These are phyloP conservation scores for Vombatus ursinus DNA, from an alignment of 2,113 vertebrate genomes.

Conservation along the genomic window DNA sequence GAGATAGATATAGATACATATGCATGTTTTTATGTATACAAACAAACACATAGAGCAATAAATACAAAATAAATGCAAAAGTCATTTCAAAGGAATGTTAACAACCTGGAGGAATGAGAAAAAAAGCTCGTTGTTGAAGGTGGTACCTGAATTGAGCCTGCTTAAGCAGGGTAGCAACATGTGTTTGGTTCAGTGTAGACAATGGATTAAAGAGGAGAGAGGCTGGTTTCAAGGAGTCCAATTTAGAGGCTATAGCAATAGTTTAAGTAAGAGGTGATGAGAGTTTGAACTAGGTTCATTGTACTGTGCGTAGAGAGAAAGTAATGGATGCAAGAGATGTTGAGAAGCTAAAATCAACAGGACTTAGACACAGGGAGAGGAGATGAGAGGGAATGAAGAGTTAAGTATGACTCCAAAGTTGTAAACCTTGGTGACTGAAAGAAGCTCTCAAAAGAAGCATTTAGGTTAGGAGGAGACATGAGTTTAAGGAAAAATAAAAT, in stretches of 20 bases:
- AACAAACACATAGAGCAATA: background rate
- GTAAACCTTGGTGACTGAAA: background rate
- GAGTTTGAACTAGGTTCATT: background rate
- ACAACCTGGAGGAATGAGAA: background rate
- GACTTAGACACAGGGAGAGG: background rate
- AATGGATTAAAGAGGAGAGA: background rate
- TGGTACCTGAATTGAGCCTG: background rate
- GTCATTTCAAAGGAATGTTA: background rate
- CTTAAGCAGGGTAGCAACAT: background rate
- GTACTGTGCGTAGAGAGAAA: background rate
- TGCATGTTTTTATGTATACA: background rate
- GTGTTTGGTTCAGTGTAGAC: background rate
- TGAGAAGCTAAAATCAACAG: background rate
- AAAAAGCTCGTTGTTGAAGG: background rate
- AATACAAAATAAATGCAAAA: background rate
- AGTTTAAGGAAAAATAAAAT: background rate
- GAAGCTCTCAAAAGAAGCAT: background rate
- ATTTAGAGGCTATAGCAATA: background rate
- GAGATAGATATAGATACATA: no score
- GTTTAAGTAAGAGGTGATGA: background rate
- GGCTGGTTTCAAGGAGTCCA: background rate
- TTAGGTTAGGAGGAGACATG: background rate
- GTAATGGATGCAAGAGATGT: background rate
- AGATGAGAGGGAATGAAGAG: background rate
- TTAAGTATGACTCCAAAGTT: background rate